Evolutionary conservation across 1,140 invertebrate genomes (phyloP), one percentile per base, ranked within the genome.

Genomic region (Megalonaias nervosa): DNA sequence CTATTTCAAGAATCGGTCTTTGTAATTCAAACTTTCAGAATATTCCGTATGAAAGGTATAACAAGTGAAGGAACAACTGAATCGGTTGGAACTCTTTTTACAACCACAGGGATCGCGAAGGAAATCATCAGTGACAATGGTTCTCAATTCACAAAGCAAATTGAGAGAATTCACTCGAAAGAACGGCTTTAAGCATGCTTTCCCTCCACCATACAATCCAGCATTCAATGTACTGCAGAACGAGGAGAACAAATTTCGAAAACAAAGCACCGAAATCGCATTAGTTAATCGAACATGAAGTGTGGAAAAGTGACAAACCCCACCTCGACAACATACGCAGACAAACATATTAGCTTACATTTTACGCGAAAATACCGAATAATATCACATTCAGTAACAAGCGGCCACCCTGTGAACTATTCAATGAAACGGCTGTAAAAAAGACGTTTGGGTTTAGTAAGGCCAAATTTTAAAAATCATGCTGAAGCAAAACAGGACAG

Each of bases 1-100:
- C 90, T 6, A 91, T 12, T 76, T 62, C 55, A 61, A 58, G 16
- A 64, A 69, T 31, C 64, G 21, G 1, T 74, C 75, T 81, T 92
- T n/a, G 72, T 91, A 4, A 83, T 90, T 9, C 92, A 92, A 83
- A 74, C 87, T 9, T 89, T 84, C 74, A 89, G 88, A 0, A 90
- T 92, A 3, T 64, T 71, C 2, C 17, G 13, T 21, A 80, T 71
- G 68, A 69, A 71, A 60, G 55, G 21, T 16, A 67, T 74, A 1
- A 78, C 65, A 19, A 67, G 65, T 67, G 65, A 67, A 67, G 11
- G 60, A 19, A 61, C 60, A 9, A 70, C 57, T 19, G 67, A 70
- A 14, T 57, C 57, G 55, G 17, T 70, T 26, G n/a, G 67, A n/a
- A 23, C 17, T 57, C 13, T 70, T 2, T 70, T 70, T 59, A 57